Evolutionary conservation across 2,113 vertebrate genomes (phyloP).

Genomic region (Urocolius indicus): DNA sequence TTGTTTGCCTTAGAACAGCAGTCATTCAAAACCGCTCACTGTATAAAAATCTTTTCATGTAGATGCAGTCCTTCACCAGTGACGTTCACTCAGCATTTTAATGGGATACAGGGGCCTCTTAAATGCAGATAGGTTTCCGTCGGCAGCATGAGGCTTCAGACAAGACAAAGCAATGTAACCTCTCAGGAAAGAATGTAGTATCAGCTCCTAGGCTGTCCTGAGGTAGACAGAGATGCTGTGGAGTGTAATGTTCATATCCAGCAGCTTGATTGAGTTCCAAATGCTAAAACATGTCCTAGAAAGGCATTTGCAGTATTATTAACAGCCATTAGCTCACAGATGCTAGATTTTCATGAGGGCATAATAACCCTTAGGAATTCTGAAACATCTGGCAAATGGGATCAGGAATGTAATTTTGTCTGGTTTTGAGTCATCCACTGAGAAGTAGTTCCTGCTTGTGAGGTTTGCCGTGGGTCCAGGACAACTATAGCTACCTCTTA

Average conservation of each 20-base stretch:
- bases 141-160: neutral
- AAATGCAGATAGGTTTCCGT: neutral
- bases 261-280: constrained; percentile 37
- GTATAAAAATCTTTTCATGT: constrained; percentile 31
- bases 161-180: constrained; percentile 8
- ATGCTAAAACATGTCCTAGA: constrained; percentile 46
- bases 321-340: constrained; percentile 48
- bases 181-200: neutral
- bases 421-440: neutral
- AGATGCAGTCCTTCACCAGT: constrained; percentile 1
- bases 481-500: neutral
- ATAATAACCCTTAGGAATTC: constrained; percentile 33
- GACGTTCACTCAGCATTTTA: constrained; percentile 27
- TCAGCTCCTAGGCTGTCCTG: constrained; percentile 4
- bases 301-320: constrained; percentile 54
- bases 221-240: neutral
- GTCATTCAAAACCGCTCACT: constrained; percentile 46
- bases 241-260: constrained; percentile 34
- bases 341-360: constrained; percentile 36
- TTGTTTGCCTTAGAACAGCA: constrained; percentile 43
- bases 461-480: neutral
- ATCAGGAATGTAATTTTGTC: constrained; percentile 25
- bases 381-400: constrained; percentile 57
- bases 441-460: neutral
- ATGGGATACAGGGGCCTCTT: neutral